A percentile compares a stretch with the other conserved stretches of the same genome.
Evolutionary conservation across 2,797 vertebrate genomes (phyloP).

Genomic region (Spinibarbus caldwelli): DNA sequence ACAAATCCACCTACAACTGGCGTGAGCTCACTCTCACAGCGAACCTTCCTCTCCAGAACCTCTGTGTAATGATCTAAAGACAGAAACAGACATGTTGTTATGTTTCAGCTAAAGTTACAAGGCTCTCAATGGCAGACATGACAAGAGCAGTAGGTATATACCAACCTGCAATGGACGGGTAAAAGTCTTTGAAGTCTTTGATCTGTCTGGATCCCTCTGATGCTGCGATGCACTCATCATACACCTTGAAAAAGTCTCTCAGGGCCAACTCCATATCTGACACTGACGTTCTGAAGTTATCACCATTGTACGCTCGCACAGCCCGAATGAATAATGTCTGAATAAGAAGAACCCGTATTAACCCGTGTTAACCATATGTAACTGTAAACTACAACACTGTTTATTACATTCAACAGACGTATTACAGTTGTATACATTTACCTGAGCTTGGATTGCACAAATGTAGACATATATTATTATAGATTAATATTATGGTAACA

Average conservation of each 20-base stretch:
- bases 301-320: constrained; percentile 92
- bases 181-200: constrained; percentile 96
- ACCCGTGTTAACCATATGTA: neutral
- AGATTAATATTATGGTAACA: no score
- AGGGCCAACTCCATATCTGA: constrained; percentile 97
- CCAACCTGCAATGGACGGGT: constrained; percentile 91
- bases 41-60: constrained; percentile 90
- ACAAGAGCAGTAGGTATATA: neutral
- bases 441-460: neutral
- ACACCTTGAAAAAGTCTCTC: constrained; percentile 91
- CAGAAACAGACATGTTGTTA: neutral
- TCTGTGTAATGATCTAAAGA: constrained; percentile 90
- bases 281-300: constrained; percentile 92
- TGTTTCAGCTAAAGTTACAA: neutral
- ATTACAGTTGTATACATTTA: neutral
- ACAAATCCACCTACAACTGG: constrained; percentile 92
- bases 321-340: constrained; percentile 91
- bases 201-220: constrained; percentile 93
- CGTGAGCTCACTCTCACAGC: constrained; percentile 89
- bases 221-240: constrained; percentile 90
- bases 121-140: neutral
- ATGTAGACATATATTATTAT: neutral
- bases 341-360: neutral
- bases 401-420: neutral
- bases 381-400: neutral